Evolutionary conservation across 2,888 invertebrate species (phyloP), one percentile per base, ranked within the genome.

Genomic region (Trichopoda pennipes): DNA sequence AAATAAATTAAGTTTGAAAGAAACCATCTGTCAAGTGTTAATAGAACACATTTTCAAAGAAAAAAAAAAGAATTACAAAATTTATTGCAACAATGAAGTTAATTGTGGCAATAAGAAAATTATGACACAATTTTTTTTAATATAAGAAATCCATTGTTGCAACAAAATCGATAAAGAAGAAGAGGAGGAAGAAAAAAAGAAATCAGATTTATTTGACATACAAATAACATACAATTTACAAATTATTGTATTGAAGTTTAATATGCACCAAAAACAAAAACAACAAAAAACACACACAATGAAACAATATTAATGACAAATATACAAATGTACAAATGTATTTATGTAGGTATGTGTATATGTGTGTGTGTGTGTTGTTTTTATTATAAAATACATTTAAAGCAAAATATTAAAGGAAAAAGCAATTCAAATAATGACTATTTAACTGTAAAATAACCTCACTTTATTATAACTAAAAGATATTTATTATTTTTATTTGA

Each of bases 81-180:
- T 10, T 21, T 47, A 2, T 49, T 58, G 32, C 35, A 72, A 51
- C 28, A 23, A 51, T 60, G n/a, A n/a, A 51, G n/a, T 14, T 19
- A 38, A 70, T 60, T 21, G 7, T 23, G 21, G 28, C 14, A 63
- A 28, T 14, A 56, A 21, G 56, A 14, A 66, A 38, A 35, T 60
- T 68, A 68, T 76, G 76, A 76, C 68, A 68, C 68, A 76, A 44
- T 76, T 68, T 68, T 72, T 12, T 68, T 42, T 28, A 28, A 51
- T 68, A 19, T 28, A 68, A 42, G 56, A 60, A 56, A 60, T 42
- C 35, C 14, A 32, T 51, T 68, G 35, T 60, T 75, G 38, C 47
- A 64, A 56, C 17, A 17, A 75, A 68, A 66, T 53, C 23, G 28
- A 56, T 56, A 53, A 47, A 44, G 9, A 38, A 38, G 12, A 35